Conservation (phyloP, 1,140 invertebrate species). For the Dendrolimus punctatus region DNA sequence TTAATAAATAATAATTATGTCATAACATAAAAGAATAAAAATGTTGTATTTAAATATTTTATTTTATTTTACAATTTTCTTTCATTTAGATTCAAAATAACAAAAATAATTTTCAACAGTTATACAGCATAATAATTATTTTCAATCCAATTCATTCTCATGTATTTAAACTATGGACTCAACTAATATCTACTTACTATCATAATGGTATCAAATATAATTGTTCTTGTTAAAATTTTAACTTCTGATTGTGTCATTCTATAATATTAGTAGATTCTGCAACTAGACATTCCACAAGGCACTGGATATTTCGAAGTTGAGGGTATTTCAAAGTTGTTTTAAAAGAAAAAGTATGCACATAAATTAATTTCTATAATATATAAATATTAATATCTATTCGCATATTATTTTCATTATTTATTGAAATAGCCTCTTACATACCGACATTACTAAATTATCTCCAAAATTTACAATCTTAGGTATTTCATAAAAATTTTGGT, state of each 20-base stretch:
- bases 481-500: not conserved
- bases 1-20: too few relatives aligned
- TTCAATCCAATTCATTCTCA: not conserved
- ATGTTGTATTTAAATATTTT: too few relatives aligned
- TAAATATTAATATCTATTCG: not conserved
- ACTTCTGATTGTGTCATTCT: constrained; percentile 10
- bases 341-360: not conserved
- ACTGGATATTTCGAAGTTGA: constrained; percentile 19
- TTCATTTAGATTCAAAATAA: too few relatives aligned
- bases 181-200: constrained; percentile 6
- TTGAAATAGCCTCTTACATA: constrained; percentile 4
- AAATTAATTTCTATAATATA: not conserved
- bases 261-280: constrained; percentile 14
- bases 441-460: not conserved
- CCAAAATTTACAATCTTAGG: constrained; percentile 4
- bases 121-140: too few relatives aligned
- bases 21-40: too few relatives aligned
- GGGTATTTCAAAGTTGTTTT: constrained; percentile 7
- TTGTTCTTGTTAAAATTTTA: constrained; percentile 17
- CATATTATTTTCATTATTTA: not conserved
- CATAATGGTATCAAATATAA: constrained; percentile 28
- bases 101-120: too few relatives aligned
- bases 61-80: too few relatives aligned
- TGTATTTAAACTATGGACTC: constrained; percentile 3
- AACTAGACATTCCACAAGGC: constrained; percentile 23